phyloP scores from a whole-genome alignment of 30 jellyfish, hydroid and myxozoan genomes.

The Aurelia aurita region DNA sequence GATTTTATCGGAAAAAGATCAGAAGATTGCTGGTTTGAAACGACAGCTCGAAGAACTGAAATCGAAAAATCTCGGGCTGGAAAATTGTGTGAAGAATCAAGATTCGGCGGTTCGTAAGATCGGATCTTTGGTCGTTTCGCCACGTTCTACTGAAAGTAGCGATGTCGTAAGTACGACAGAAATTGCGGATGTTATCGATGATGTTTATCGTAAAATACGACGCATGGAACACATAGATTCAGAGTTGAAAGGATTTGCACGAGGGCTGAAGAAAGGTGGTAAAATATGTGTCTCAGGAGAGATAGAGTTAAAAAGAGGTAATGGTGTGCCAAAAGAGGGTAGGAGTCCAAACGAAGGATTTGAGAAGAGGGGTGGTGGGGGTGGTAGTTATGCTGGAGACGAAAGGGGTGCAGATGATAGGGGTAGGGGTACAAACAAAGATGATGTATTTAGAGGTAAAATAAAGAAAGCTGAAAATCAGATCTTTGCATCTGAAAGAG shows the following conservation, averaged over 20 bases:
- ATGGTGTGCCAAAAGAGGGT: background rate
- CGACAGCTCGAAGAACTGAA: slow-evolving; percentile 46
- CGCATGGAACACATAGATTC: slow-evolving; percentile 32
- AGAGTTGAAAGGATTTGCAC: slow-evolving; percentile 4
- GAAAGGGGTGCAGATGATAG: background rate
- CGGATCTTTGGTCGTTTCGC: slow-evolving; percentile 62
- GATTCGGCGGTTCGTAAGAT: slow-evolving; percentile 72
- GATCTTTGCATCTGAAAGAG: slow-evolving; percentile 60
- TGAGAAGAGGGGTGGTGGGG: background rate
- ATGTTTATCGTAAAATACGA: slow-evolving; percentile 38
- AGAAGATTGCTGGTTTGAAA: slow-evolving; percentile 43
- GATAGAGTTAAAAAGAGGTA: background rate
- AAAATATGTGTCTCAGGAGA: slow-evolving; percentile 21
- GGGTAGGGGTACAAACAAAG: background rate
- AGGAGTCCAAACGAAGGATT: background rate
- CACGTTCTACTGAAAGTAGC: slow-evolving; percentile 49
- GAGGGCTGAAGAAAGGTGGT: slow-evolving; percentile 15
- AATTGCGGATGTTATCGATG: slow-evolving; percentile 58
- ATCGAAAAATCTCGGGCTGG: slow-evolving; percentile 49
- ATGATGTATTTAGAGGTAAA: background rate
- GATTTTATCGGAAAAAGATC: slow-evolving; percentile 53
- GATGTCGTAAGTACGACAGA: slow-evolving; percentile 25
- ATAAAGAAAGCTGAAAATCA: slow-evolving; percentile 40
- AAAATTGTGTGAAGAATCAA: slow-evolving; percentile 58
- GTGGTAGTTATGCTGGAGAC: background rate